Conservation (phyloP, 2,113 vertebrate genomes). For the Pampusana beccarii region DNA sequence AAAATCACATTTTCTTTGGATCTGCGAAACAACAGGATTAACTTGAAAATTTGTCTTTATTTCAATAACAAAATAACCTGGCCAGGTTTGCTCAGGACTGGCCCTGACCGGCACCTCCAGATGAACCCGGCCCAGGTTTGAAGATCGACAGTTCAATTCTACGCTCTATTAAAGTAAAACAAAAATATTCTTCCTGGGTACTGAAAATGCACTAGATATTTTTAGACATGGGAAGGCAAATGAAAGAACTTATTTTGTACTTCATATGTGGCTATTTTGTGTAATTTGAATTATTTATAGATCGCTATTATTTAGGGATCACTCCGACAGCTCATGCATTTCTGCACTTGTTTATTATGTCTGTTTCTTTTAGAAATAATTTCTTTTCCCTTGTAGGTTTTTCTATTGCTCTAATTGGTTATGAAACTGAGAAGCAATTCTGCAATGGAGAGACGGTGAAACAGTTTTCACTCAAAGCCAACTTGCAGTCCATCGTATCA, state of each 20-base stretch:
- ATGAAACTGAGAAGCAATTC: background rate
- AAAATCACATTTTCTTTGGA: background rate
- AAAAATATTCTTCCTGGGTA: background rate
- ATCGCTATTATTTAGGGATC: slow-evolving; percentile 36
- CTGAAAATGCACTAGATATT: background rate
- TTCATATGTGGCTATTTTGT: slow-evolving; percentile 5
- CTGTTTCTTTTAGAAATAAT: background rate
- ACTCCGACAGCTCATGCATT: background rate
- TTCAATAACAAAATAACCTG: background rate
- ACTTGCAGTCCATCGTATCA: background rate
- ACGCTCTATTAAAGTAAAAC: background rate
- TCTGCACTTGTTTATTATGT: slow-evolving; percentile 24
- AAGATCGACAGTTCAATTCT: background rate
- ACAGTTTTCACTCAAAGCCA: background rate
- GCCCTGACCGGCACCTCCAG: background rate
- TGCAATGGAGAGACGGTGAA: background rate
- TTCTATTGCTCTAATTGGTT: background rate
- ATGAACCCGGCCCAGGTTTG: background rate
- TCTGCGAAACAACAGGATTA: background rate
- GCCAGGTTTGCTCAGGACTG: background rate
- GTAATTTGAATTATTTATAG: slow-evolving; percentile 41
- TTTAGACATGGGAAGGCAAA: slow-evolving; percentile 24
- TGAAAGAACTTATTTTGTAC: slow-evolving; percentile 16
- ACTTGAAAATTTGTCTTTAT: background rate
- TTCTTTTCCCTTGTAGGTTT: background rate